Evolutionary conservation across 2,797 vertebrate genomes (phyloP), one percentile per base, ranked within the genome.

Genomic region (Ctenosaura bakeri): DNA sequence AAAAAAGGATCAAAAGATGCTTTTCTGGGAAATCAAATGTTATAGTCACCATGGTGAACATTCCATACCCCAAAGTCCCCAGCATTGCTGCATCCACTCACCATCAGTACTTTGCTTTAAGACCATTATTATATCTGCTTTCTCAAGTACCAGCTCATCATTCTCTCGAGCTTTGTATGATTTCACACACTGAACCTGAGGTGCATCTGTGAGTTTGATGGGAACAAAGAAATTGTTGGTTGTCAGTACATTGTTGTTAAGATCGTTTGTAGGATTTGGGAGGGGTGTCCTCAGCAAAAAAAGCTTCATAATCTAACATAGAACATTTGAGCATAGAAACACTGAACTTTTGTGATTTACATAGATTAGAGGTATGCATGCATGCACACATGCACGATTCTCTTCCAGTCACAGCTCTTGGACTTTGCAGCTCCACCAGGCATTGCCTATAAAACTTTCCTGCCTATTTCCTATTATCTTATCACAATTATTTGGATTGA

Each of bases 111-210:
- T 98, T 84, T 98, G 96, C 95, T 98, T 98, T 90, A 98, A 98
- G 90, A 99, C 98, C 93, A 99, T 97, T 79, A 99, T 95, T 80
- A 99, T 97, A 0, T 99, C 98, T 0, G 99, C 99, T 96, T 99
- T 99, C 95, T 99, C 99, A 89, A 99, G 95, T 0, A 98, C 98
- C 92, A 99, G 87, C 94, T 99, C 99, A 76, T 99, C 99, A 0
- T 99, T 98, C 96, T 99, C 98, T 85, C 99, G 98, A 64, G 98
- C 97, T 77, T 98, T 96, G 95, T 98, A 98, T 1, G 98, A 97
- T 92, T 98, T 97, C 79, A 99, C 97, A 93, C 99, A 99, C 94
- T 99, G 99, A 96, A 99, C 98, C 94, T 99, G 99, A 22, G 93
- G 87, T 73, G 92, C 87, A 84, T 91, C 99, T 99, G 64, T 82